These are phyloP conservation scores for Agrotis puta DNA, from an alignment of 2,888 invertebrate species.

Conservation along the genomic window DNA sequence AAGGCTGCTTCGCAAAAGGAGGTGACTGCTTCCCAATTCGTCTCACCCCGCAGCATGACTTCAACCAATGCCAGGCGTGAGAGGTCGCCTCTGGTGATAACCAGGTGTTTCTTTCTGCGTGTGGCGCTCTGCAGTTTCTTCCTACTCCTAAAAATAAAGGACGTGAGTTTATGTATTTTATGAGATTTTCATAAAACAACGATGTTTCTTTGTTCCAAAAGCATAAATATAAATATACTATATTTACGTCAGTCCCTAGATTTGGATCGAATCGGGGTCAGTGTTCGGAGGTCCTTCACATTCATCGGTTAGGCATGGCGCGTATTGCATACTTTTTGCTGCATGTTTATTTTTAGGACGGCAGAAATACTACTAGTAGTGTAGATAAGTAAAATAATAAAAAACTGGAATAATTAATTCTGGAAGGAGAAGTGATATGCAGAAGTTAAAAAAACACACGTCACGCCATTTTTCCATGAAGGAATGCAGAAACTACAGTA, in stretches of 20 bases:
- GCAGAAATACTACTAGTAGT: not conserved
- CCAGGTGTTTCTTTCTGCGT: no score
- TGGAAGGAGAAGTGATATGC: no score
- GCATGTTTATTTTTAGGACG: constrained; percentile 18
- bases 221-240: constrained; percentile 4
- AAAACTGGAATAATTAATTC: not conserved
- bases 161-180: not conserved
- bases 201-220: constrained; percentile 41
- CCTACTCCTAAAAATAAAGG: no score
- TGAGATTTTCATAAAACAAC: not conserved
- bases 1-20: no score
- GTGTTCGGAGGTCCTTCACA: constrained; percentile 58
- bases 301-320: constrained; percentile 33
- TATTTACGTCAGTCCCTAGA: constrained; percentile 57
- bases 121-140: no score
- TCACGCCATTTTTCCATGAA: no score
- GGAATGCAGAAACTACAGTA: no score
- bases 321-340: constrained; percentile 40
- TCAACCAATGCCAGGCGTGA: no score
- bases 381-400: not conserved
- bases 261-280: constrained; percentile 58
- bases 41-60: no score
- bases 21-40: no score
- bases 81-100: no score
- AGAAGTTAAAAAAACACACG: no score